A percentile compares a stretch with the other conserved stretches of the same genome.
Conservation (phyloP, 2,797 vertebrate species). For the Premnoplex brunnescens region DNA sequence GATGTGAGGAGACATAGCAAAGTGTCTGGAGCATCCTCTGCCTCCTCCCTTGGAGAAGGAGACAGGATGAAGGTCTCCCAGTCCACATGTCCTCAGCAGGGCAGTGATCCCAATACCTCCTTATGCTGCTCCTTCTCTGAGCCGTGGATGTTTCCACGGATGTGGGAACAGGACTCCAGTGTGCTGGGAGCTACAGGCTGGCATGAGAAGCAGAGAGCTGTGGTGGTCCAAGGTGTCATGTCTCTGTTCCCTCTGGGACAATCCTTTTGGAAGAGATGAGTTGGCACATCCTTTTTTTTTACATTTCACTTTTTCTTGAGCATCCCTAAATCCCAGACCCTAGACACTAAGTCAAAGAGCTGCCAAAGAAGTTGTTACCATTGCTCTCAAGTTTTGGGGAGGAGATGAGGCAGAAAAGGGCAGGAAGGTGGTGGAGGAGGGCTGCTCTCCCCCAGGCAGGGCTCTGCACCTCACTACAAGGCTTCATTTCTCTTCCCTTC, state of each 20-base stretch:
- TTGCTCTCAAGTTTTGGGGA: background rate
- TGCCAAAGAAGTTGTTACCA: background rate
- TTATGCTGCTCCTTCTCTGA: accelerated
- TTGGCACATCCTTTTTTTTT: background rate
- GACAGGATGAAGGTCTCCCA: background rate
- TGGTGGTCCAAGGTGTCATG: accelerated
- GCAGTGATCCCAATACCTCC: accelerated
- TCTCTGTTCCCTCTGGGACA: background rate
- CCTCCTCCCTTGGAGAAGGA: background rate
- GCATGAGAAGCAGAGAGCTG: accelerated
- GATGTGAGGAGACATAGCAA: accelerated
- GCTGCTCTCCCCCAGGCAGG: background rate
- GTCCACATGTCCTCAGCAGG: background rate
- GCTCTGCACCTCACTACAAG: background rate
- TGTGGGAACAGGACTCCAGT: background rate
- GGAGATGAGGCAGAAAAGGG: background rate
- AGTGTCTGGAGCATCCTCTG: background rate
- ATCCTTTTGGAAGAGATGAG: background rate
- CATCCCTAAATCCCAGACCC: background rate
- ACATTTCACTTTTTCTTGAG: background rate
- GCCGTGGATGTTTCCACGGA: accelerated
- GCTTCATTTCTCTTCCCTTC: background rate
- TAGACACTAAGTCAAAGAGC: accelerated
- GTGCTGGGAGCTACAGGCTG: background rate
- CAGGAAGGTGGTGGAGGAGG: background rate